phyloP scores from a whole-genome alignment of 2,797 vertebrate genomes.

The Antennarius maculatus region DNA sequence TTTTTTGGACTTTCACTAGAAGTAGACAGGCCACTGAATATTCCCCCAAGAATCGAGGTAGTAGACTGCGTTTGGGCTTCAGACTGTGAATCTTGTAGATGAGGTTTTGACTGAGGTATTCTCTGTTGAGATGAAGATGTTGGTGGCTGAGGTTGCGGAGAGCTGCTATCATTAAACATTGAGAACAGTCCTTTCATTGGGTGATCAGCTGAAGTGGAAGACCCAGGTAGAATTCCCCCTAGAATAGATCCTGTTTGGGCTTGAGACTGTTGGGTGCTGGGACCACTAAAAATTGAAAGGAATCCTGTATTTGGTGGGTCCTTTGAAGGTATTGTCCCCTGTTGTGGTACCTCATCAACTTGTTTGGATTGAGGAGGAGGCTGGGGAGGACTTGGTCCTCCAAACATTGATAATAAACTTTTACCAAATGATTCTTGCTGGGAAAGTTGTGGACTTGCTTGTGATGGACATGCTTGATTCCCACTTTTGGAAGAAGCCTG shows the following conservation, averaged over 20 bases:
- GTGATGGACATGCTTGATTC: conserved; percentile 45
- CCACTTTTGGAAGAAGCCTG: conserved; percentile 60
- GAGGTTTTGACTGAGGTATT: conserved; percentile 44
- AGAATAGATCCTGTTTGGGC: conserved; percentile 71
- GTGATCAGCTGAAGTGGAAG: conserved; percentile 69
- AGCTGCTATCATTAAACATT: conserved; percentile 65
- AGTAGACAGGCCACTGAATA: conserved; percentile 71
- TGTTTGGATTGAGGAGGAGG: conserved; percentile 54
- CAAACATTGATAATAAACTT: conserved; percentile 87
- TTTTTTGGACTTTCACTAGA: conserved; percentile 74
- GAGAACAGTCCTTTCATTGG: conserved; percentile 76
- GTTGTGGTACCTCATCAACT: conserved; percentile 45
- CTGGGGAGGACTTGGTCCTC: conserved; percentile 58
- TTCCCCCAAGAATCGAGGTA: conserved; percentile 73
- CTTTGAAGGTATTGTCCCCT: conserved; percentile 66
- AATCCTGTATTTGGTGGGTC: conserved; percentile 73
- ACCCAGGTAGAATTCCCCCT: conserved; percentile 72
- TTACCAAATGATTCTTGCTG: conserved; percentile 74
- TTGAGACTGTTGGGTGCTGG: conserved; percentile 63
- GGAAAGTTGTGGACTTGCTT: conserved; percentile 51
- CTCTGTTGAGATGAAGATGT: conserved; percentile 40
- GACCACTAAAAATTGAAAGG: conserved; percentile 75
- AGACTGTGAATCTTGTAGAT: conserved; percentile 43
- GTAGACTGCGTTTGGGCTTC: conserved; percentile 56
- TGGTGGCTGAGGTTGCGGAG: conserved; percentile 54